These are phyloP conservation scores for Agonopterix alstromeriana DNA, from an alignment of 2,888 invertebrate species.

Conservation along the genomic window DNA sequence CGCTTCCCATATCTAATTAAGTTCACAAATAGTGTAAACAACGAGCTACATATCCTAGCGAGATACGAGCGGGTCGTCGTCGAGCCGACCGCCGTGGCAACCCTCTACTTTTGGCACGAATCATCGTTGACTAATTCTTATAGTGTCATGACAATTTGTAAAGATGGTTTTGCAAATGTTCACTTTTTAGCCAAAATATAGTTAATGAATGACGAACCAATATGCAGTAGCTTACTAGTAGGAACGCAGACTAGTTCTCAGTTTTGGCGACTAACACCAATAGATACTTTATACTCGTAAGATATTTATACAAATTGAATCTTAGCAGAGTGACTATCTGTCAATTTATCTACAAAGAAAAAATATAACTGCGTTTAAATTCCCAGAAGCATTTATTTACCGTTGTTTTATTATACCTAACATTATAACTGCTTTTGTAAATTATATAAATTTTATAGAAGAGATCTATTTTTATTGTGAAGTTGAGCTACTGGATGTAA, in stretches of 20 bases:
- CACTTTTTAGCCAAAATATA: constrained; percentile 76
- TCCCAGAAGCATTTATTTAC: constrained; percentile 71
- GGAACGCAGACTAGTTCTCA: constrained; percentile 71
- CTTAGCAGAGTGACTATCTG: constrained; percentile 70
- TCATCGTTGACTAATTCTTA: constrained; percentile 73
- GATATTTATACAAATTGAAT: constrained; percentile 62
- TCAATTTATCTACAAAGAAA: constrained; percentile 71
- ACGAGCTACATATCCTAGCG: constrained; percentile 59
- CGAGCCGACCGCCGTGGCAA: constrained; percentile 46
- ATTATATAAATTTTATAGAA: constrained; percentile 76
- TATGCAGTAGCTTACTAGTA: constrained; percentile 74
- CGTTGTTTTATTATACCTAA: constrained; percentile 62
- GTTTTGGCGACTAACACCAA: constrained; percentile 71
- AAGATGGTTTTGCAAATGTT: constrained; percentile 73
- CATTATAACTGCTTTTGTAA: constrained; percentile 63
- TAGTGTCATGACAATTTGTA: constrained; percentile 73
- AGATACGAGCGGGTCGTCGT: constrained; percentile 24
- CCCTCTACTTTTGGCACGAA: constrained; percentile 39
- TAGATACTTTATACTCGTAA: constrained; percentile 70
- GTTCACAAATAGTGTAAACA: constrained; percentile 21
- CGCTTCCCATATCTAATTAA: constrained; percentile 3
- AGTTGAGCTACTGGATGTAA: constrained; percentile 63
- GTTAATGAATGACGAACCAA: constrained; percentile 74
- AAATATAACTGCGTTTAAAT: constrained; percentile 55
- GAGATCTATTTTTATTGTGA: constrained; percentile 77